Evolutionary conservation across 2,888 invertebrate genomes (phyloP).

Genomic region (Acanthosoma haemorrhoidale): DNA sequence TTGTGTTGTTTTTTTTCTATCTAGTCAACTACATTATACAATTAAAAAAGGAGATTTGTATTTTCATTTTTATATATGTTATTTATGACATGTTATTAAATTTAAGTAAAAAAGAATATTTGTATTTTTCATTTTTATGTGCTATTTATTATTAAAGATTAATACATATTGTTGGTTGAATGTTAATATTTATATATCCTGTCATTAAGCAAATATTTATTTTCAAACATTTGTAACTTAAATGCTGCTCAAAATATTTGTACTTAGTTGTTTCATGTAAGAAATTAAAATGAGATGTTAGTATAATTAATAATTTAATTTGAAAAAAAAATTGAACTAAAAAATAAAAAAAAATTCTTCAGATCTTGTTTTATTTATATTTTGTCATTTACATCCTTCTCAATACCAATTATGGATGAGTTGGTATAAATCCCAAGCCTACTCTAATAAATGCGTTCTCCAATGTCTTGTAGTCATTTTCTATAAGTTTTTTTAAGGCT

Average conservation of each 20-base stretch:
- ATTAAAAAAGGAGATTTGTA: not conserved
- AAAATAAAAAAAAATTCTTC: conserved; percentile 9
- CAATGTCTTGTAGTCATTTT: conserved; percentile 27
- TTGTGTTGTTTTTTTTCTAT: not conserved
- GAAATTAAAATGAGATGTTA: not conserved
- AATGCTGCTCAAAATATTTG: conserved; percentile 6
- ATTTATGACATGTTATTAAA: too few species aligned
- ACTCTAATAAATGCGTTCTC: conserved; percentile 25
- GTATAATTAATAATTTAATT: not conserved
- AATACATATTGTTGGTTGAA: conserved; percentile 9
- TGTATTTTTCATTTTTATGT: too few species aligned
- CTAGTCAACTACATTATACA: not conserved
- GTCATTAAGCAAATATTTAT: not conserved
- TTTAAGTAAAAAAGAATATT: too few species aligned
- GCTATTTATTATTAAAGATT: not conserved
- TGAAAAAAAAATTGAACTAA: not conserved
- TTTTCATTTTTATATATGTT: conserved; percentile 6
- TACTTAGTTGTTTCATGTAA: conserved; percentile 3
- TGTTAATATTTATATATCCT: conserved; percentile 6
- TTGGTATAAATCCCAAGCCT: conserved; percentile 33
- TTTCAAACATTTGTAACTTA: not conserved
- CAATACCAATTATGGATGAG: conserved; percentile 29
- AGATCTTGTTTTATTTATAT: not conserved
- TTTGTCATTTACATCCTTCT: not conserved
- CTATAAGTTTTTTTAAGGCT: conserved; percentile 30